Conservation (phyloP, 2,113 vertebrate genomes). For the Hucho hucho region DNA sequence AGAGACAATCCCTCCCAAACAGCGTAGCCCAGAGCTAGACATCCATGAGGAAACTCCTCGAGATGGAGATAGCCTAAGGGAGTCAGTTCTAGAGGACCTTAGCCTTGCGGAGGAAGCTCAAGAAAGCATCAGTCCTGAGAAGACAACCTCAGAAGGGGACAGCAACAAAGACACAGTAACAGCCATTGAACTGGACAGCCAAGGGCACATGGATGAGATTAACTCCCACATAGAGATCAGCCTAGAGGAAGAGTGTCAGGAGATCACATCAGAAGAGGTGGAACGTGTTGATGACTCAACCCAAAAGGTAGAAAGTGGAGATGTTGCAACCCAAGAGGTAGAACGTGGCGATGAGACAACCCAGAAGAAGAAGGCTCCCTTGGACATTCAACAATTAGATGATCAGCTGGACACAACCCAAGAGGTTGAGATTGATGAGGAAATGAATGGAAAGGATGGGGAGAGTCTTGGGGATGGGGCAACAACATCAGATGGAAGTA, state of each 20-base stretch:
- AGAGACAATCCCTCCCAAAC: slow-evolving; percentile 1
- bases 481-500: no score
- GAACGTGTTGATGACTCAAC: background rate
- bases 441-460: background rate
- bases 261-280: background rate
- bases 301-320: background rate
- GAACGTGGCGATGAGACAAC: background rate
- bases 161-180: background rate
- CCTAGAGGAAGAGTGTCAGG: background rate
- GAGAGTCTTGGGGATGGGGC: background rate
- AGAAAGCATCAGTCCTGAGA: background rate
- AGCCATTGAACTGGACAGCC: background rate
- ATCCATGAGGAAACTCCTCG: background rate
- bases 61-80: slow-evolving; percentile 3
- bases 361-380: background rate
- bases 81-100: background rate
- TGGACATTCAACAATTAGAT: slow-evolving; percentile 5
- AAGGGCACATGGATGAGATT: background rate
- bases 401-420: background rate
- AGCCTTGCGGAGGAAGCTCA: slow-evolving; percentile 5
- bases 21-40: background rate
- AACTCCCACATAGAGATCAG: slow-evolving; percentile 1
- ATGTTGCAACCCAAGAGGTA: background rate
- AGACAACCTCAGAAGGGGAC: background rate
- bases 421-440: background rate